Evolutionary conservation across 2,888 invertebrate genomes (phyloP).

Genomic region (Phengaris alcon): DNA sequence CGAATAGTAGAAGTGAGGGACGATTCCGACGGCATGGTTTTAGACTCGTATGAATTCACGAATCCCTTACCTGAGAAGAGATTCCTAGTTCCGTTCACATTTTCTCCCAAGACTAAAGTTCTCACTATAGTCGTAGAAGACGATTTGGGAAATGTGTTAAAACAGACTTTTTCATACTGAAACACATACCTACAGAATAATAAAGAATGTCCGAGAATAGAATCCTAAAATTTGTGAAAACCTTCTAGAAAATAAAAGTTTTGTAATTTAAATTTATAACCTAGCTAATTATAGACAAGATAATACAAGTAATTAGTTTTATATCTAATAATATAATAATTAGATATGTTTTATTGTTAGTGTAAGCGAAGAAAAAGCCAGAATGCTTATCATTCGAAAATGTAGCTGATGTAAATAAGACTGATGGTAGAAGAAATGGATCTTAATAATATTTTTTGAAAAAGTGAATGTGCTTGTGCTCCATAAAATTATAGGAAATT

Average conservation of each 20-base stretch:
- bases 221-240: constrained; percentile 8
- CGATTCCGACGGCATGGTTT: constrained; percentile 79
- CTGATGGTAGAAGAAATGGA: constrained; percentile 15
- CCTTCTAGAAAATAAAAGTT: not conserved
- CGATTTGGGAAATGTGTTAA: constrained; percentile 83
- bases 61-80: constrained; percentile 78
- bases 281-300: not conserved
- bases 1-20: constrained; percentile 83
- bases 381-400: constrained; percentile 5
- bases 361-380: not conserved
- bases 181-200: constrained; percentile 48
- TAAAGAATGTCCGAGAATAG: constrained; percentile 20
- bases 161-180: constrained; percentile 80
- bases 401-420: constrained; percentile 26
- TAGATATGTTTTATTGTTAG: not conserved
- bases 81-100: constrained; percentile 77
- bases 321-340: not conserved
- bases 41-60: constrained; percentile 82
- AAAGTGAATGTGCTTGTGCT: not conserved
- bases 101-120: constrained; percentile 69
- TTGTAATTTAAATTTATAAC: not conserved
- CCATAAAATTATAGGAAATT: not conserved
- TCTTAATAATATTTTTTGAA: not conserved
- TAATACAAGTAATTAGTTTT: not conserved
- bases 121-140: constrained; percentile 83